These are phyloP conservation scores for Dasyprocta punctata DNA, from an alignment of 2,113 vertebrate genomes.

Conservation along the genomic window DNA sequence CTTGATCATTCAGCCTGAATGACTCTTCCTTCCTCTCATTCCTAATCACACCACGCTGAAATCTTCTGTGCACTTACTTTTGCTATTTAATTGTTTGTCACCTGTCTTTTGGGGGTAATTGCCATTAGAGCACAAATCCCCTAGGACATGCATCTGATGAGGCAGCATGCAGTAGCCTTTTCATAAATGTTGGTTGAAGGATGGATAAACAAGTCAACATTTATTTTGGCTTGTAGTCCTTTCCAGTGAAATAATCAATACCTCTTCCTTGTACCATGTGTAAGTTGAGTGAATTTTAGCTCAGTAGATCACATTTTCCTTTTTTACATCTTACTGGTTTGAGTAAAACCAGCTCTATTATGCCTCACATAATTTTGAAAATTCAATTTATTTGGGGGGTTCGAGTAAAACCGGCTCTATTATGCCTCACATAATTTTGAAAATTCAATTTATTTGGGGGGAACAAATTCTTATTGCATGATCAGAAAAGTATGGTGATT, in stretches of 20 bases:
- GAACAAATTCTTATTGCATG: neutral
- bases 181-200: neutral
- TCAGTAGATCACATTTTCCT: neutral
- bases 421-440: neutral
- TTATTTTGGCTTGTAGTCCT: neutral
- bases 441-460: neutral
- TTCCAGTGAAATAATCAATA: neutral
- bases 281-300: constrained; percentile 31
- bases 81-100: neutral
- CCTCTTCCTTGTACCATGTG: neutral
- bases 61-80: neutral
- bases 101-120: neutral
- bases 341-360: neutral
- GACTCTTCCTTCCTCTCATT: neutral
- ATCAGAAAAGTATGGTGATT: constrained; percentile 1
- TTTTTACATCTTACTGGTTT: constrained; percentile 11
- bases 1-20: constrained; percentile 15
- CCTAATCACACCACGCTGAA: neutral
- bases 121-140: neutral
- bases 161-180: neutral
- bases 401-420: neutral
- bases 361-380: neutral
- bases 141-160: neutral
- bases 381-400: neutral
- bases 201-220: neutral